phyloP scores from a whole-genome alignment of 2,797 vertebrate species.

The Enteromius paludinosus region DNA sequence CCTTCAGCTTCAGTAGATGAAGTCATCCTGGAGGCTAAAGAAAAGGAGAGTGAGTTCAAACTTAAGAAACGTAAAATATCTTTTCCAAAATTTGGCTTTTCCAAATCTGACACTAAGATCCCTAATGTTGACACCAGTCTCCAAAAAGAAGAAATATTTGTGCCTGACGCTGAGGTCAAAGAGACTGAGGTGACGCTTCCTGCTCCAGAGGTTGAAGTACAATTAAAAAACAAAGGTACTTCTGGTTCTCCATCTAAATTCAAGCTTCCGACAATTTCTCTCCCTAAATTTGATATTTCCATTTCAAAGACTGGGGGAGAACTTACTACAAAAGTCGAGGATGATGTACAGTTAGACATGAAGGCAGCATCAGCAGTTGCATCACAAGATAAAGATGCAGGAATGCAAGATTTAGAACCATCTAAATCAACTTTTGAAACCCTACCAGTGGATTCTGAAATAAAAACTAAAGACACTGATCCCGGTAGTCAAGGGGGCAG shows the following conservation, averaged over 20 bases:
- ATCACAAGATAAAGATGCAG: slow-evolving; percentile 8
- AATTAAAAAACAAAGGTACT: slow-evolving; percentile 38
- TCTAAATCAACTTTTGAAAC: slow-evolving; percentile 15
- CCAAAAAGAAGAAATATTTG: slow-evolving; percentile 20
- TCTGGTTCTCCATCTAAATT: slow-evolving; percentile 47
- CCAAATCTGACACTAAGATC: background rate
- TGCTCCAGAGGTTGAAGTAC: slow-evolving; percentile 30
- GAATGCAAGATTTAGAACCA: background rate
- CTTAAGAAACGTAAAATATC: slow-evolving; percentile 48
- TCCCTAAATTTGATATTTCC: slow-evolving; percentile 38
- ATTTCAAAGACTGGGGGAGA: background rate
- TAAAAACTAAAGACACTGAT: background rate
- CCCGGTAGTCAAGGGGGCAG: slow-evolving; percentile 5
- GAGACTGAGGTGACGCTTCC: slow-evolving; percentile 4
- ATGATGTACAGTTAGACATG: slow-evolving; percentile 23
- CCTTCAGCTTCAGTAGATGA: slow-evolving; percentile 19
- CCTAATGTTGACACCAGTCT: slow-evolving; percentile 10
- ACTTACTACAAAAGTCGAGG: background rate
- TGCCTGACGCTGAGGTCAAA: slow-evolving; percentile 16
- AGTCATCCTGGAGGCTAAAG: slow-evolving; percentile 11
- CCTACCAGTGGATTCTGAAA: background rate
- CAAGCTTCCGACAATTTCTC: slow-evolving; percentile 57
- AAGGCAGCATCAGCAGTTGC: background rate
- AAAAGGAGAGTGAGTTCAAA: slow-evolving; percentile 41
- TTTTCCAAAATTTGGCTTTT: slow-evolving; percentile 44